Evolutionary conservation across 2,797 vertebrate species (phyloP).

Genomic region (Rhynchonycteris naso): DNA sequence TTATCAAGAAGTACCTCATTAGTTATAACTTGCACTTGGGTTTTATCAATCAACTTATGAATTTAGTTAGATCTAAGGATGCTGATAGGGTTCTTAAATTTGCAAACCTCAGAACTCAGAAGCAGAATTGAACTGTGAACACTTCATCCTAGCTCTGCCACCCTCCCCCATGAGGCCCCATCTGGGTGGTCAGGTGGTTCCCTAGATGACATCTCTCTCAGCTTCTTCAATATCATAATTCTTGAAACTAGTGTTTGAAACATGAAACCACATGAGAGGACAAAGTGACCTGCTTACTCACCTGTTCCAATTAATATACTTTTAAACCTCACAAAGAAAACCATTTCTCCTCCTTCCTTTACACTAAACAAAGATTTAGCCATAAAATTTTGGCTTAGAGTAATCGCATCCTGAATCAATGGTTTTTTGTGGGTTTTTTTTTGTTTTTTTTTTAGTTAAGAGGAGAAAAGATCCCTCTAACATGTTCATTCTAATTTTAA

Average conservation of each 20-base stretch:
- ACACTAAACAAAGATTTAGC: slow-evolving; percentile 74
- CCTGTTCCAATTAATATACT: slow-evolving; percentile 67
- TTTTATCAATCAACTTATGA: background rate
- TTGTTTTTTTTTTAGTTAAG: slow-evolving; percentile 61
- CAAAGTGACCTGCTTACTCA: slow-evolving; percentile 63
- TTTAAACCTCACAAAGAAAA: slow-evolving; percentile 68
- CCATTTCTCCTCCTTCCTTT: slow-evolving; percentile 61
- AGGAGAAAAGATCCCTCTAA: slow-evolving; percentile 40
- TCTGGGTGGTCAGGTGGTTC: slow-evolving; percentile 27
- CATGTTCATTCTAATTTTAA: slow-evolving; percentile 77
- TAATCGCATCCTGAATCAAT: slow-evolving; percentile 80
- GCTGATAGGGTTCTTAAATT: slow-evolving; percentile 19
- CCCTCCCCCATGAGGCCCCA: fast-evolving
- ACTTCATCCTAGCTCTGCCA: background rate
- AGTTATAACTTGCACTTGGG: slow-evolving; percentile 1
- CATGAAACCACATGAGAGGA: slow-evolving; percentile 27
- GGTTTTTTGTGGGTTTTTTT: slow-evolving; percentile 70
- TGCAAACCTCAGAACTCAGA: slow-evolving; percentile 33
- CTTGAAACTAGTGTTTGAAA: slow-evolving; percentile 48
- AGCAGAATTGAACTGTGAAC: background rate
- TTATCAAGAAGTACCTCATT: background rate
- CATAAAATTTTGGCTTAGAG: slow-evolving; percentile 72
- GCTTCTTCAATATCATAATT: slow-evolving; percentile 18
- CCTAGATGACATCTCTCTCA: background rate
- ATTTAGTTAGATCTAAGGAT: background rate